phyloP scores from a whole-genome alignment of 2,797 vertebrate species.

The Eulemur rubriventer region DNA sequence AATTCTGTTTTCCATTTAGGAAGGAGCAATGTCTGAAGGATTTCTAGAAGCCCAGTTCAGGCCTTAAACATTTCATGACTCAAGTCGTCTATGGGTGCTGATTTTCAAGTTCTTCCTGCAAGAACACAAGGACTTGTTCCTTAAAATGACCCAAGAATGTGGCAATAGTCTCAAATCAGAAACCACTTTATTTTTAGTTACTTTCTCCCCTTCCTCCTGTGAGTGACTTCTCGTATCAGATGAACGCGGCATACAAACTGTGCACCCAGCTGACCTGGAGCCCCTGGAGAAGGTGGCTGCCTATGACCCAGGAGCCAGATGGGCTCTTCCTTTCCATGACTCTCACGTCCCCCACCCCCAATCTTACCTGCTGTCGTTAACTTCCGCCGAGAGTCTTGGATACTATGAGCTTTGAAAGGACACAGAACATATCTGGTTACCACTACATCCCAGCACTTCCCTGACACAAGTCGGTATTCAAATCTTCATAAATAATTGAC shows the following conservation, averaged over 20 bases:
- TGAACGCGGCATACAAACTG: neutral
- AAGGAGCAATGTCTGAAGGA: neutral
- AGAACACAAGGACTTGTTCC: conserved; percentile 51
- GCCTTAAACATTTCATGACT: neutral
- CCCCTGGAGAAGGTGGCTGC: neutral
- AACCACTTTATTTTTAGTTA: conserved; percentile 71
- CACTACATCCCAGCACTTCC: neutral
- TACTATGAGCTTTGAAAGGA: neutral
- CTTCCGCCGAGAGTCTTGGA: neutral
- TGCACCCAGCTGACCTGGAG: neutral
- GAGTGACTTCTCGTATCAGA: conserved; percentile 46
- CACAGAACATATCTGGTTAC: neutral
- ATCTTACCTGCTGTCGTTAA: neutral
- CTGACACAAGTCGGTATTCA: neutral
- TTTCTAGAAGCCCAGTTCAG: conserved; percentile 38
- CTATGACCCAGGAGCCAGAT: too few relatives aligned
- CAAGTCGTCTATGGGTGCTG: neutral
- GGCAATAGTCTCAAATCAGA: conserved; percentile 29
- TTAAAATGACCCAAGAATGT: conserved; percentile 48
- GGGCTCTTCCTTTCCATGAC: neutral
- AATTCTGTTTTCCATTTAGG: neutral
- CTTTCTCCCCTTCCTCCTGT: conserved; percentile 72
- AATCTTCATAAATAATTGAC: neutral
- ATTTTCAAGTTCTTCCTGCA: conserved; percentile 55
- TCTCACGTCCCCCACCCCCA: too few relatives aligned